Evolutionary conservation across 2,113 vertebrate species (phyloP).

Genomic region (Xenopus borealis): DNA sequence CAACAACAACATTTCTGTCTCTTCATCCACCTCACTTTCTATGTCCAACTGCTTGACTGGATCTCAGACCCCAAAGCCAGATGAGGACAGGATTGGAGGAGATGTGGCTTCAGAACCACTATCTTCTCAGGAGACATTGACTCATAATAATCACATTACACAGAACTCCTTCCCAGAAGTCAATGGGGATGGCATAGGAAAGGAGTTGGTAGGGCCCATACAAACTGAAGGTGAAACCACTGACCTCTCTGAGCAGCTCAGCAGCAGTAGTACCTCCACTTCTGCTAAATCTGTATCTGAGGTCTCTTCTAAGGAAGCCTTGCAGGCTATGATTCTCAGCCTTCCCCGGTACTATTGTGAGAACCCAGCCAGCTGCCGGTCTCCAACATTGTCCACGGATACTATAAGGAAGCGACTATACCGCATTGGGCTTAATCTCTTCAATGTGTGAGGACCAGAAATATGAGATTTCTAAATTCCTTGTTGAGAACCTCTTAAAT

Average conservation of each 20-base stretch:
- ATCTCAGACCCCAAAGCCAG: constrained; percentile 52
- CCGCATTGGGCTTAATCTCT: constrained; percentile 96
- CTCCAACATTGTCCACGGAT: constrained; percentile 92
- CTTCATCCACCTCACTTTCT: constrained; percentile 85
- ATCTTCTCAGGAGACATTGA: constrained; percentile 26
- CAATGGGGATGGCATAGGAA: constrained; percentile 59
- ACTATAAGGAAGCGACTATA: constrained; percentile 94
- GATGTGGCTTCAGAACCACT: constrained; percentile 47
- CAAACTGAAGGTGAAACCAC: constrained; percentile 65
- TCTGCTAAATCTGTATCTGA: constrained; percentile 79
- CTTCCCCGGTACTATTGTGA: constrained; percentile 92
- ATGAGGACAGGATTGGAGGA: constrained; percentile 46
- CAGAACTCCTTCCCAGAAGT: constrained; percentile 51
- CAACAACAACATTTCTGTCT: constrained; percentile 92
- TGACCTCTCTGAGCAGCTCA: constrained; percentile 77
- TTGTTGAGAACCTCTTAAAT: no score
- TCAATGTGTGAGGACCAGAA: constrained; percentile 86
- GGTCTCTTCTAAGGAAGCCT: constrained; percentile 83
- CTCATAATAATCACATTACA: constrained; percentile 28
- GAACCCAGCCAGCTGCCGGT: constrained; percentile 87
- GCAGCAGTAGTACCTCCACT: constrained; percentile 84
- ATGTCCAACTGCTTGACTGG: constrained; percentile 79
- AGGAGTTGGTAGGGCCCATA: constrained; percentile 44
- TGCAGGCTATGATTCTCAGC: constrained; percentile 93
- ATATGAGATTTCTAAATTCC: no score